A percentile compares a stretch with the other conserved stretches of the same genome.
These are phyloP conservation scores for Aphelenchoides avenae DNA, from an alignment of 1,140 invertebrate species.

Conservation along the genomic window DNA sequence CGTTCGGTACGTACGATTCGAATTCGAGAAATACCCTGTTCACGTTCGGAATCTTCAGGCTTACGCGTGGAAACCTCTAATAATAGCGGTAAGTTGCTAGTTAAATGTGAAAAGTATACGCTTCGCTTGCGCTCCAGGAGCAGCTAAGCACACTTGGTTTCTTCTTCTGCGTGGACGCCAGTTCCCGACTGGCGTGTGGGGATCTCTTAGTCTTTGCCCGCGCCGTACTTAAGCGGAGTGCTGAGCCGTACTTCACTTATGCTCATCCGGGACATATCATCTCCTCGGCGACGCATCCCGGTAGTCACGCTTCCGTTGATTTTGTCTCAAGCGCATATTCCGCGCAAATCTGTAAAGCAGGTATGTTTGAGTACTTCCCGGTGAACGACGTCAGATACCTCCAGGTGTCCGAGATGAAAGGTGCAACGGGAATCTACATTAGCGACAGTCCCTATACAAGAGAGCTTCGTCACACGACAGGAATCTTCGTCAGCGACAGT, in stretches of 20 bases:
- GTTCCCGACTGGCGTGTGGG: neutral
- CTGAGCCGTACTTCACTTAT: conserved; percentile 5
- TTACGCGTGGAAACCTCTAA: conserved; percentile 8
- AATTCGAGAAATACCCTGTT: neutral
- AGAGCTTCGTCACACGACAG: no score
- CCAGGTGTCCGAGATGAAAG: neutral
- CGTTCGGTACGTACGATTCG: no score
- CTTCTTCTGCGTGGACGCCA: conserved; percentile 8
- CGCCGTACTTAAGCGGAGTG: neutral
- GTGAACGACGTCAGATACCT: neutral
- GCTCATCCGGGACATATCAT: conserved; percentile 4
- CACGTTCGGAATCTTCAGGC: neutral
- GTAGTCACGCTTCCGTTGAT: no score
- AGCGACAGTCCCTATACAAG: no score
- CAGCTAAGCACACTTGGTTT: neutral
- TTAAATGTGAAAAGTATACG: neutral
- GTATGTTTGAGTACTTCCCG: no score
- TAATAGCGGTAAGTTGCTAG: neutral
- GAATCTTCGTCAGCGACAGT: no score
- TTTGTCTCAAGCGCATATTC: no score
- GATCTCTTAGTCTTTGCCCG: conserved; percentile 1
- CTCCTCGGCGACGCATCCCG: conserved; percentile 5
- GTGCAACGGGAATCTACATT: neutral
- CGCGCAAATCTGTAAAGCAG: no score
- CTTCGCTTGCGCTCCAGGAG: neutral